Conservation (phyloP, 2,113 vertebrate genomes). For the Cathartes aura region DNA sequence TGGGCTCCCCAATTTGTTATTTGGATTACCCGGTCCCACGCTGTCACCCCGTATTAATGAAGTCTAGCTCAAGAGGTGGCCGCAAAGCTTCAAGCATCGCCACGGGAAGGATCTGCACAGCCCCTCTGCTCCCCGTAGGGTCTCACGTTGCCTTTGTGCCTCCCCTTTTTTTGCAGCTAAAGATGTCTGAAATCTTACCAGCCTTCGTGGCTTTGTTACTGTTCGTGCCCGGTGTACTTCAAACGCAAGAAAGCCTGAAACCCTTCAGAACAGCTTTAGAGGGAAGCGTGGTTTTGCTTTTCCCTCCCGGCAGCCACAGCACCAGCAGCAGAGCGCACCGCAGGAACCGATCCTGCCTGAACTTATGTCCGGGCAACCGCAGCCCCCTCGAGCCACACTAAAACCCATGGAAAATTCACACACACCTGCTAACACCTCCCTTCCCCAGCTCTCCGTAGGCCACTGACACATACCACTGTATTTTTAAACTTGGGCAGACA, state of each 20-base stretch:
- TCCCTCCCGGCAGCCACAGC: background rate
- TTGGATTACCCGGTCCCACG: background rate
- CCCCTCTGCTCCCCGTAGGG: too few relatives aligned
- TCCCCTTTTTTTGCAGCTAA: background rate
- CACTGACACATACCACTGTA: rapidly evolving
- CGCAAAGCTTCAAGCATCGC: background rate
- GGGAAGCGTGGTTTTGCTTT: background rate
- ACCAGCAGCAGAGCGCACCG: background rate
- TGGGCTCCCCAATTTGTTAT: too few relatives aligned
- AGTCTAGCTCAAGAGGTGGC: background rate
- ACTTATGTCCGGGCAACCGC: background rate
- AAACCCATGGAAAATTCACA: background rate
- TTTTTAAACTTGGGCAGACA: background rate
- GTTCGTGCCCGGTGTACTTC: rapidly evolving
- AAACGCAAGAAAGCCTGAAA: background rate
- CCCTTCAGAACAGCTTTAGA: background rate
- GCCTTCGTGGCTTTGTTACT: rapidly evolving
- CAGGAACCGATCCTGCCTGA: background rate
- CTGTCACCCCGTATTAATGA: rapidly evolving
- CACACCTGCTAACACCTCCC: background rate
- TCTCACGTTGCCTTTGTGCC: background rate
- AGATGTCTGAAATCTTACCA: background rate
- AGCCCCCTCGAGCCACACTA: rapidly evolving
- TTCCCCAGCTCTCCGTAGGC: background rate
- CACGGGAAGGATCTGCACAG: background rate